Evolutionary conservation across 1,140 invertebrate genomes (phyloP), one percentile per base, ranked within the genome.

Genomic region (Spodoptera litura): DNA sequence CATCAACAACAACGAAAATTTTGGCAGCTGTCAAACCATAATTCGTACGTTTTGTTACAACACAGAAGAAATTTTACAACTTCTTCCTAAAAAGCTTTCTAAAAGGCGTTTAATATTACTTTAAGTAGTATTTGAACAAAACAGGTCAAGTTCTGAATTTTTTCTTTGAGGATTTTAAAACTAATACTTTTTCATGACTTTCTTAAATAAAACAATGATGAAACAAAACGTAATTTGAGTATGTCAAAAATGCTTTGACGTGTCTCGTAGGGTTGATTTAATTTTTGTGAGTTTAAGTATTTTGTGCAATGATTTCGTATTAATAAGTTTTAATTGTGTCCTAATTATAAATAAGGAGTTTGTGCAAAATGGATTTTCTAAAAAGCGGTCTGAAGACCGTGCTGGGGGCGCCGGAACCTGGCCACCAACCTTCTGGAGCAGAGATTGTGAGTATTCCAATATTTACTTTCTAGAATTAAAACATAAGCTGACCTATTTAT

Each of bases 381-480:
- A 97, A 97, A 95, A 98, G 97, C 91, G 96, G 98, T 77, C 94
- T 98, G 59, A 98, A 98, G 93, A 97, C 97, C n/a, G 98, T 98
- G 80, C 95, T 99, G 44, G 98, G 98, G n/a, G 93, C 97, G 62
- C 96, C 96, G 15, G 96, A 97, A 83, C 96, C 97, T 58, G 97
- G 96, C 76, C 96, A 96, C 81, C 96, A 97, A 87, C 96, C 97
- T 51, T 96, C 97, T 56, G 96, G 96, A 52, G 97, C 97, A 74
- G 98, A 99, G 95, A 99, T 98, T 81, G 98, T 98, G 96, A 94
- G 89, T 85, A 83, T 88, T 82, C 75, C 64, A 70, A 74, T 75
- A 75, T 73, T 74, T 73, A 74, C 44, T 55, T 74, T 62, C 72
- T 80, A 78, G 75, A 78, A 75, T 74, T 64, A 77, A 78, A 58